Evolutionary conservation across 2,113 vertebrate genomes (phyloP), one percentile per base, ranked within the genome.

Genomic region (Hemichromis elongatus): DNA sequence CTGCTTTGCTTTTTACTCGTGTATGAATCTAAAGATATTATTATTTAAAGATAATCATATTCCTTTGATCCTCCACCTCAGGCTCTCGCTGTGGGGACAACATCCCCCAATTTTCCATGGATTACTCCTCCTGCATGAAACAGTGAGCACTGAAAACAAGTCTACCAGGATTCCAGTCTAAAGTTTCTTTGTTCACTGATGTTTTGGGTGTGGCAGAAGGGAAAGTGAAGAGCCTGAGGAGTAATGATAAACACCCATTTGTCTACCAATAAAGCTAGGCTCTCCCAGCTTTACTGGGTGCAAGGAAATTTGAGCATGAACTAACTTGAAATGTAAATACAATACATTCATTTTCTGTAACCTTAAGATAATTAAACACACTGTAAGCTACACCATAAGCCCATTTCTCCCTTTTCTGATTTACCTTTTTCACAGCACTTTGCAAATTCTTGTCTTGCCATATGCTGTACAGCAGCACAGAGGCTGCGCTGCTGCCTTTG

Each of bases 361-460:
- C 2, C 21, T 3, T 9, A 35, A 5, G 28, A 84, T 16, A 61
- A 18, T 24, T 12, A 12, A 24, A n/a, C 30, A 52, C 11, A 59
- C 10, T n/a, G 2, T 28, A 47, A 26, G 12, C 28, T 13, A 6
- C 9, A 30, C 7, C 5, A 33, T 52, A 52, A 52, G 26, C 3
- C 26, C 42, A n/a, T 75, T 9, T 75, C 54, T 12, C 35, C 3
- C n/a, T 3, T 35, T 18, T 53, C 2, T 21, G 4, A 37, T 83
- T 84, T 94, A 99, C 98, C 97, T 97, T 98, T 94, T 98, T 98
- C 77, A 97, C 88, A 61, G 93, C 18, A 18, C 86, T 89, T 88
- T 98, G 97, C 16, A 98, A 92, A 50, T 96, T 97, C 93, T 96
- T 98, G 66, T 96, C 96, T 1, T 96, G 95, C 98, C 98, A 99